Percentiles rank a stretch among this genome's conserved stretches.
Conservation (phyloP, 2,113 vertebrate species). For the Pituophis catenifer region DNA sequence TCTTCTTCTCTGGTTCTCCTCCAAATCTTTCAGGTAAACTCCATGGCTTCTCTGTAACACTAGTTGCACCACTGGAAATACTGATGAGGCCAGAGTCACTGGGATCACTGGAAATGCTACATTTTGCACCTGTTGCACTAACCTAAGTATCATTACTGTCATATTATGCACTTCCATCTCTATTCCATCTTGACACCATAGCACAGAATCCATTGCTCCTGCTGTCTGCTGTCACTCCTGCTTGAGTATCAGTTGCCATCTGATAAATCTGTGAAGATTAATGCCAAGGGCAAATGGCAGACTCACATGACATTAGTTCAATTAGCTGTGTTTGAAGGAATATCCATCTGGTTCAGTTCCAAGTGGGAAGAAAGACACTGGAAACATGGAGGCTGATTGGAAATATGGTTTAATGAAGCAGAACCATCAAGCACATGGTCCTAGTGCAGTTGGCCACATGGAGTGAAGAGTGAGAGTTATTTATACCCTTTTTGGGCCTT, state of each 20-base stretch:
- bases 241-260: neutral
- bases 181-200: neutral
- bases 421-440: too few species aligned
- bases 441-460: too few species aligned
- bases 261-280: neutral
- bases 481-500: too few species aligned
- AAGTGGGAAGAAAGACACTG: too few species aligned
- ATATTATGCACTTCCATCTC: neutral
- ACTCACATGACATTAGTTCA: neutral
- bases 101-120: neutral
- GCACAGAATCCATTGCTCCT: neutral
- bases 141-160: neutral
- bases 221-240: neutral
- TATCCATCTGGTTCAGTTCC: too few species aligned
- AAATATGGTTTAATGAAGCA: too few species aligned
- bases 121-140: neutral
- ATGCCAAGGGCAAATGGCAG: neutral
- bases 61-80: neutral
- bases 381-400: too few species aligned
- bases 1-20: too few species aligned
- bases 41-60: too few species aligned
- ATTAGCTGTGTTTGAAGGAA: too few species aligned
- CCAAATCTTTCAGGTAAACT: too few species aligned
- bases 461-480: too few species aligned
- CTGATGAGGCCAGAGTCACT: neutral